Base-by-base conservation (phyloP, 1,140 invertebrate species). In the Heliconius hermathena region DNA sequence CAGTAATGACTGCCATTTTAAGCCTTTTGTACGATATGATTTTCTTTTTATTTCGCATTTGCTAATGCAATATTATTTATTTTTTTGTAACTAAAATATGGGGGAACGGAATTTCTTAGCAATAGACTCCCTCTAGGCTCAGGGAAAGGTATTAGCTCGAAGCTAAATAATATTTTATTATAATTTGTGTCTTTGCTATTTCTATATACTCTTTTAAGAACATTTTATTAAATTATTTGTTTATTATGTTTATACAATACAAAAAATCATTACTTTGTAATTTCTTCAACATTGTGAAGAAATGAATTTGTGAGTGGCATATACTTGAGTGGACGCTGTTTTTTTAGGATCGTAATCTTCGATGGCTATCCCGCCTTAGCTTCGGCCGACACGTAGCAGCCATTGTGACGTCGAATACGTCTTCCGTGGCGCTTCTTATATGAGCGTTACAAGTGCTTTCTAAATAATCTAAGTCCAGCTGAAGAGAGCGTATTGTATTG, bases 391-490 rank as follows among this genome's bases (percentile, higher is more conserved):
- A 94, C 92, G 93, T 94, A 92, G 89, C 84, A 88, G 86, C 92
- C 91, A 94, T 94, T 94, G 93, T 94, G 93, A 94, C 91, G 91
- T 89, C 81, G 90, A 91, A 94, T 91, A 90, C 92, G 90, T 91
- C 92, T 94, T 93, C 89, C 92, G 88, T 89, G 90, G 88, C 91
- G 91, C 92, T 93, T 95, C 93, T 95, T 95, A 95, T 95, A 95
- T 95, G 94, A 95, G 91, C 93, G 91, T 94, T 95, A 95, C 94
- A 94, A 95, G 94, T 95, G 94, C 94, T 95, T 95, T 95, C 94
- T 95, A 95, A 95, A 95, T 95, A 95, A 95, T 95, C 94, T 94
- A 95, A 95, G 94, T 95, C 94, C 93, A 92, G 92, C 87, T 93
- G 93, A 94, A 93, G 91, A 94, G 94, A 94, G 92, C 90, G 94